Conservation (phyloP, 1,140 invertebrate species). For the Trichomalopsis sarcophagae region DNA sequence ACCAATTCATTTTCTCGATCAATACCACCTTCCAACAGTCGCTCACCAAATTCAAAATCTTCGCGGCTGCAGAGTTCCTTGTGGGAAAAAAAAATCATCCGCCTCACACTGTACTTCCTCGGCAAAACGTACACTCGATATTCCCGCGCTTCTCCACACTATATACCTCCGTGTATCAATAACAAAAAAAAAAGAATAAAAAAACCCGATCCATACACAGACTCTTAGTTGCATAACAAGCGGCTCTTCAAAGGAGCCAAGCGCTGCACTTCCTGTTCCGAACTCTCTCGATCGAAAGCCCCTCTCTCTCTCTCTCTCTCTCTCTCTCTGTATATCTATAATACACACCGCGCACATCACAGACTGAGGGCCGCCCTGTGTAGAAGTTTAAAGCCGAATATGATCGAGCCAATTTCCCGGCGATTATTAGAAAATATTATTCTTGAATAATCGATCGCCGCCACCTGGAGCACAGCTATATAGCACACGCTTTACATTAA, state of each 20-base stretch:
- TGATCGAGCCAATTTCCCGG: conserved; percentile 54
- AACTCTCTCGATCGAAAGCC: background rate
- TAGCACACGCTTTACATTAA: background rate
- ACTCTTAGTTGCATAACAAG: background rate
- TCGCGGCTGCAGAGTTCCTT: too few relatives aligned
- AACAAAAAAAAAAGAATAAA: background rate
- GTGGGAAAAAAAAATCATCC: background rate
- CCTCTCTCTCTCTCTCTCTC: background rate
- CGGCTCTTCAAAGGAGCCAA: conserved; percentile 23
- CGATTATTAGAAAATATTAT: conserved; percentile 69
- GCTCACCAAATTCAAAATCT: background rate
- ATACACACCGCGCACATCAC: background rate
- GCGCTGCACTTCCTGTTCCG: conserved; percentile 35
- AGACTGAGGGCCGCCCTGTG: background rate
- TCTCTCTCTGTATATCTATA: background rate
- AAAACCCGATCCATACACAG: conserved; percentile 14
- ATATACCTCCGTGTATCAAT: background rate
- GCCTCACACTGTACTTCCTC: background rate
- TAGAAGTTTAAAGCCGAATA: conserved; percentile 47
- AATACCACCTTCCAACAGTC: background rate
- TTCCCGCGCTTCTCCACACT: background rate
- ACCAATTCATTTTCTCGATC: too few relatives aligned
- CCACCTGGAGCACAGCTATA: conserved; percentile 14
- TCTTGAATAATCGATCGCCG: conserved; percentile 64
- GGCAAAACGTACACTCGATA: background rate